Conservation (phyloP, 2,113 vertebrate species). For the Piaya cayana region DNA sequence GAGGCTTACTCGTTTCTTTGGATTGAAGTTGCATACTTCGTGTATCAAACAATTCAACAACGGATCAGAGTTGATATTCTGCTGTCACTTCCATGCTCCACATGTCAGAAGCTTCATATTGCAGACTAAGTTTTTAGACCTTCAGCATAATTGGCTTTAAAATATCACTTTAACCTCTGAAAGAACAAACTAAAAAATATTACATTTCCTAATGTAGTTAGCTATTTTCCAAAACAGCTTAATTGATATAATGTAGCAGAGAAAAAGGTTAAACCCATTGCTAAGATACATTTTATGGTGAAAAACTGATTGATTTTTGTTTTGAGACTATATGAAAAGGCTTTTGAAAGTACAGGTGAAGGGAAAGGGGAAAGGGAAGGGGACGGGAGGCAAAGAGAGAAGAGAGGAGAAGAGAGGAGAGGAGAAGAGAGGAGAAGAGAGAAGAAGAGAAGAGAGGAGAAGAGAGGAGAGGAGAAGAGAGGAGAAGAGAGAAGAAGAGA, state of each 20-base stretch:
- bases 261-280: background rate
- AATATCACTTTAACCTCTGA: background rate
- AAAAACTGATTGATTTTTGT: background rate
- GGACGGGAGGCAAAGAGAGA: too few relatives aligned
- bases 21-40: background rate
- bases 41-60: background rate
- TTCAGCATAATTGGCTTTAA: constrained; percentile 7
- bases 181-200: background rate
- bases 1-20: background rate
- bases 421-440: too few relatives aligned
- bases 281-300: background rate
- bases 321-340: background rate
- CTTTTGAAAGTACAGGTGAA: background rate
- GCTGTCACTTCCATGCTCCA: background rate
- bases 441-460: too few relatives aligned
- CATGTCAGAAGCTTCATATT: background rate
- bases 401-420: too few relatives aligned
- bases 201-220: background rate
- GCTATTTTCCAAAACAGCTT: background rate
- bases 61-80: background rate
- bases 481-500: too few relatives aligned
- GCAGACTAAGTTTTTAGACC: background rate
- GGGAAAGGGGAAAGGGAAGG: too few relatives aligned
- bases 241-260: background rate
- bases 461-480: too few relatives aligned